These are phyloP conservation scores for Epicauta chinensis DNA, from an alignment of 1,140 invertebrate species.

Conservation along the genomic window DNA sequence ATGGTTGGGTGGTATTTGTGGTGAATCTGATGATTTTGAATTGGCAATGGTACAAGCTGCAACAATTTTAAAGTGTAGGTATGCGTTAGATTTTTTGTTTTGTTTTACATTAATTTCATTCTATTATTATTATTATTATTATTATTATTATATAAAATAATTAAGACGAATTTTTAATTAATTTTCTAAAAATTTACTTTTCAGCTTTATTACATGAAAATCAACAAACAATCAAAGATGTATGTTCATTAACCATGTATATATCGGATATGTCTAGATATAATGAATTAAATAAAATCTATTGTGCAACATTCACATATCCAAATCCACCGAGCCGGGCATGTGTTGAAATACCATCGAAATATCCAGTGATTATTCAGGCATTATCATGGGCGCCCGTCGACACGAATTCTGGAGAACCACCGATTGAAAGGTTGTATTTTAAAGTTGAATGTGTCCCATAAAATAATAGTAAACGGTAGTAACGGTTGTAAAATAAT, in stretches of 20 bases:
- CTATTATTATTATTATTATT: too few species aligned
- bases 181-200: too few species aligned
- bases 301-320: slow-evolving; percentile 66
- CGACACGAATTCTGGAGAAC: slow-evolving; percentile 19
- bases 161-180: too few species aligned
- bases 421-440: slow-evolving; percentile 27
- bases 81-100: slow-evolving; percentile 43
- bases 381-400: slow-evolving; percentile 58
- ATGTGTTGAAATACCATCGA: slow-evolving; percentile 76
- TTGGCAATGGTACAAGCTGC: slow-evolving; percentile 54
- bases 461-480: slow-evolving; percentile 24
- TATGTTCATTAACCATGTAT: slow-evolving; percentile 76
- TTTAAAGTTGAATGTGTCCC: too few species aligned
- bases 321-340: slow-evolving; percentile 82
- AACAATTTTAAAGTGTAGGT: slow-evolving; percentile 73
- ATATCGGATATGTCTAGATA: slow-evolving; percentile 77
- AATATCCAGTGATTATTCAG: slow-evolving; percentile 71
- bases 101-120: too few species aligned
- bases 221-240: slow-evolving; percentile 55
- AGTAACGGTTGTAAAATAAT: neutral
- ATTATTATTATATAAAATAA: too few species aligned
- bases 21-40: slow-evolving; percentile 46
- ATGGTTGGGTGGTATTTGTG: slow-evolving; percentile 72
- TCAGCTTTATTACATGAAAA: slow-evolving; percentile 36
- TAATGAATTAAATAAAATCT: slow-evolving; percentile 67